Conservation (phyloP, 2,888 invertebrate genomes). For the Iphiclides podalirius region DNA sequence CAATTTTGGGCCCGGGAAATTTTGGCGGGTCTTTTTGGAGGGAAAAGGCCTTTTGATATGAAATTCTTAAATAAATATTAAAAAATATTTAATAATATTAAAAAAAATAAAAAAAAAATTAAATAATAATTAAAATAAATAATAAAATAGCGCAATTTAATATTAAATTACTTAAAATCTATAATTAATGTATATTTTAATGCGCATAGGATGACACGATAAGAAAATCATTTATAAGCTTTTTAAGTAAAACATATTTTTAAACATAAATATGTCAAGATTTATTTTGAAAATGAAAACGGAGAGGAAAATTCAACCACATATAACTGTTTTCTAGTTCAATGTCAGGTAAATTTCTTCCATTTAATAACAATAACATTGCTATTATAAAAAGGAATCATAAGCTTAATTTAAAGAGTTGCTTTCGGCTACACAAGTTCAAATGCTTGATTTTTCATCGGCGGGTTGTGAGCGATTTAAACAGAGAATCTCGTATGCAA, state of each 20-base stretch:
- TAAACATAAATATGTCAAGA: conserved; percentile 9
- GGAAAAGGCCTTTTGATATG: no score
- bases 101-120: no score
- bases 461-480: conserved; percentile 9
- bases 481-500: conserved; percentile 9
- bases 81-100: no score
- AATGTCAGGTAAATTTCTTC: conserved; percentile 11
- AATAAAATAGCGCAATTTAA: no score
- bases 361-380: conserved; percentile 11
- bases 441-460: conserved; percentile 9
- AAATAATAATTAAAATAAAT: no score
- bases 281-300: conserved; percentile 11
- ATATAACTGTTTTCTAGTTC: conserved; percentile 11
- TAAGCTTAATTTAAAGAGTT: conserved; percentile 9
- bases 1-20: no score
- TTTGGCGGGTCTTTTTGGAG: no score
- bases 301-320: conserved; percentile 11
- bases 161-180: conserved; percentile 9
- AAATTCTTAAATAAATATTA: no score
- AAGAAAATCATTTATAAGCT: conserved; percentile 11
- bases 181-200: conserved; percentile 10
- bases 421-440: conserved; percentile 9
- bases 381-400: conserved; percentile 10
- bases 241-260: conserved; percentile 11
- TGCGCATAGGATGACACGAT: conserved; percentile 8